Evolutionary conservation across 92 coral and sea anemone species (phyloP).

Genomic region (Epizoanthus ramosus): DNA sequence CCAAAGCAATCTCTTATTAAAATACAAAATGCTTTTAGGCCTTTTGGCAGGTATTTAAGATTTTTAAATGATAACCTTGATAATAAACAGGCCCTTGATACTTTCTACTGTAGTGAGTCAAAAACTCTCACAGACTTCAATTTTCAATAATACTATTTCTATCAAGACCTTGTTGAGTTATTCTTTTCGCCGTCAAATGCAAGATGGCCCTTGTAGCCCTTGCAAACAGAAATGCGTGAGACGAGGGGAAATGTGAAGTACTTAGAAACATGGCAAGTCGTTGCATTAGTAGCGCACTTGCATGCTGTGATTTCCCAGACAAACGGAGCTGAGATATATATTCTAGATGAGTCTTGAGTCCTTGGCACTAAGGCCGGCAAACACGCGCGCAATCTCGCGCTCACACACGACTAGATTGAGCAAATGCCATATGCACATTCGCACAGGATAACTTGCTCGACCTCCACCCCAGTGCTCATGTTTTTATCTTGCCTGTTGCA

Average conservation of each 20-base stretch:
- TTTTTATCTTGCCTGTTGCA: too few species aligned
- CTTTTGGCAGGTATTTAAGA: slow-evolving; percentile 23
- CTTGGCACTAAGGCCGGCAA: too few species aligned
- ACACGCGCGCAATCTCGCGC: too few species aligned
- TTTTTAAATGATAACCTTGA: not conserved
- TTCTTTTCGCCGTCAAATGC: too few species aligned
- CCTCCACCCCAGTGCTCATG: too few species aligned
- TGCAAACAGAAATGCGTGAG: not conserved
- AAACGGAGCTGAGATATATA: not conserved
- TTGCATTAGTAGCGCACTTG: not conserved
- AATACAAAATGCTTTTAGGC: not conserved
- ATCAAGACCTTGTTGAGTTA: too few species aligned
- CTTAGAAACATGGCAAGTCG: not conserved
- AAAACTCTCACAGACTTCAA: not conserved
- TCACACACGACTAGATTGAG: too few species aligned
- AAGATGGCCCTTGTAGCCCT: not conserved
- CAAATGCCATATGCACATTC: too few species aligned
- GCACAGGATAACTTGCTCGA: too few species aligned
- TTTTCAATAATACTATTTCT: too few species aligned
- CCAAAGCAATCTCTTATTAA: not conserved
- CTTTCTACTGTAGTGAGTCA: too few species aligned
- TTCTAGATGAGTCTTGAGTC: not conserved
- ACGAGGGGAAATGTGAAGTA: not conserved
- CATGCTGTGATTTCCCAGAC: slow-evolving; percentile 8
- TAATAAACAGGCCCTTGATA: not conserved